A percentile compares a stretch with the other conserved stretches of the same genome.
Evolutionary conservation across 2,888 invertebrate species (phyloP).

Genomic region (Diplazon laetatorius): DNA sequence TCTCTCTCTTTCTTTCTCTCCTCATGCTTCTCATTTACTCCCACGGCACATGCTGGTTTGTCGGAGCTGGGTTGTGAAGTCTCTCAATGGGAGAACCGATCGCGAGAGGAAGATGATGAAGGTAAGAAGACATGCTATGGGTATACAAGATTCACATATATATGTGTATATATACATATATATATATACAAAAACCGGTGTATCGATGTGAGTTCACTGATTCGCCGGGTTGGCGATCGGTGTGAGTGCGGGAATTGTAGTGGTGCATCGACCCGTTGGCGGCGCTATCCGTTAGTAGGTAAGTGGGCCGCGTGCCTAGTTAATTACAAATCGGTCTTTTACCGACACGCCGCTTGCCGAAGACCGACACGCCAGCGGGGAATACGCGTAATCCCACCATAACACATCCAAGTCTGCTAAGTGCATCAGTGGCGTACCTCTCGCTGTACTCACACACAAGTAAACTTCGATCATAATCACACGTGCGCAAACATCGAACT

Average conservation of each 20-base stretch:
- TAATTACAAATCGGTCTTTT: slow-evolving; percentile 75
- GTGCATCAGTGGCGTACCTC: background rate
- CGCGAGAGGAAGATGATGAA: slow-evolving; percentile 42
- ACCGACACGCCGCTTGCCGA: slow-evolving; percentile 51
- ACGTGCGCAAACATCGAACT: background rate
- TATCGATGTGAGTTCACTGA: background rate
- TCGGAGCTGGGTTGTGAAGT: slow-evolving; percentile 11
- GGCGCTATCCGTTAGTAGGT: slow-evolving; percentile 79
- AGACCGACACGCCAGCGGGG: slow-evolving; percentile 28
- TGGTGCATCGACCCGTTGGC: slow-evolving; percentile 57
- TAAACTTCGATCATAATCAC: background rate
- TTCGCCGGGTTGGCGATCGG: slow-evolving; percentile 6
- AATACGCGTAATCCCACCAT: slow-evolving; percentile 41
- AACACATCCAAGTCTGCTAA: background rate
- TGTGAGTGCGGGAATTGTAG: slow-evolving; percentile 23
- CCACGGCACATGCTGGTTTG: slow-evolving; percentile 4
- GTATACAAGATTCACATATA: background rate
- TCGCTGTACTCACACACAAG: background rate
- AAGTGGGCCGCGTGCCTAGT: slow-evolving; percentile 79
- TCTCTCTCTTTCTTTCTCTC: slow-evolving; percentile 14
- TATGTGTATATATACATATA: background rate
- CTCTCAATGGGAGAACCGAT: slow-evolving; percentile 56
- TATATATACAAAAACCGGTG: background rate
- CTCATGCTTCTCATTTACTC: slow-evolving; percentile 5
- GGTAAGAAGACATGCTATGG: slow-evolving; percentile 23